A percentile compares a stretch with the other conserved stretches of the same genome.
phyloP scores from a whole-genome alignment of 2,113 vertebrate genomes.

The Pagrus major region DNA sequence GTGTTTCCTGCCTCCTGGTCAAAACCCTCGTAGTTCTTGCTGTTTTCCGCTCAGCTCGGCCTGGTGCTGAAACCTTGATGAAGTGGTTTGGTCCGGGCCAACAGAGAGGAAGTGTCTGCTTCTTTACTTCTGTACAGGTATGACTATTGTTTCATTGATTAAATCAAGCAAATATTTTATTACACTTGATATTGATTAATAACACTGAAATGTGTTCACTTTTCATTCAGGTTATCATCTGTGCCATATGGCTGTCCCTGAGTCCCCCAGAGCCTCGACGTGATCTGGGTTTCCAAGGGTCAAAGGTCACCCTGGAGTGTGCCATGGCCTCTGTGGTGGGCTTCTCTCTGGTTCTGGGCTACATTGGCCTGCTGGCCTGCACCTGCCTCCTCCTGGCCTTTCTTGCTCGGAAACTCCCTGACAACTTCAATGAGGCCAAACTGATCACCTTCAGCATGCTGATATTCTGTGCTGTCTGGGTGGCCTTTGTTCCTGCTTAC shows the following conservation, averaged over 20 bases:
- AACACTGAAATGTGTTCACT: neutral
- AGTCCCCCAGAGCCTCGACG: conserved; percentile 71
- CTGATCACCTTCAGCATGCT: conserved; percentile 87
- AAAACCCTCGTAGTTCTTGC: conserved; percentile 82
- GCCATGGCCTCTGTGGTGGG: conserved; percentile 73
- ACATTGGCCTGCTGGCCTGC: conserved; percentile 80
- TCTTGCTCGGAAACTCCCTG: conserved; percentile 81
- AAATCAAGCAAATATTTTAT: neutral
- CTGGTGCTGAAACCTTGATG: conserved; percentile 69
- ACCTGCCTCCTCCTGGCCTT: conserved; percentile 81
- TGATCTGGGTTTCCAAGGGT: conserved; percentile 68
- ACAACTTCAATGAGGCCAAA: conserved; percentile 74
- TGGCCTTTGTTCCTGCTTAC: conserved; percentile 83
- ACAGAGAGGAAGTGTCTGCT: conserved; percentile 77
- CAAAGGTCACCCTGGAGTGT: conserved; percentile 78
- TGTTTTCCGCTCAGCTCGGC: conserved; percentile 74
- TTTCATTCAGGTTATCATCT: conserved; percentile 77
- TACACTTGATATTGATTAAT: neutral
- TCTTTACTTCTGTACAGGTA: conserved; percentile 72
- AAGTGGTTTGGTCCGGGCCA: conserved; percentile 79
- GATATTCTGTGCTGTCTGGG: conserved; percentile 84
- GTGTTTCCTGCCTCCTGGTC: conserved; percentile 80
- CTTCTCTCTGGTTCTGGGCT: conserved; percentile 79
- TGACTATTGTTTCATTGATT: neutral
- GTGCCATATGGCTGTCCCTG: conserved; percentile 76